phyloP scores from a whole-genome alignment of 2,888 invertebrate genomes.

The Apamea sordens region DNA sequence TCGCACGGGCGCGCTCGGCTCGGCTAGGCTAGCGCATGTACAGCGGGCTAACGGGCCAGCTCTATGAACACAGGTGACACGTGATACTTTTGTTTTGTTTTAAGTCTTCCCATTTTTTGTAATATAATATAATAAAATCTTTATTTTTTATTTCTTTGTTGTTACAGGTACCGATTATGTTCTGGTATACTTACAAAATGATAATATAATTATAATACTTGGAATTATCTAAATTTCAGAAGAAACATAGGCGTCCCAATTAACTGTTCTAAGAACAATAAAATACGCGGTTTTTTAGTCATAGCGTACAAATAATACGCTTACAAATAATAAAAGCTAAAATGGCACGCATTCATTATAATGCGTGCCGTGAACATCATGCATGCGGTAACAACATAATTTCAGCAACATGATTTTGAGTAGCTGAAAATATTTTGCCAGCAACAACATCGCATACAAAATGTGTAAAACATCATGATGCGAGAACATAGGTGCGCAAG shows the following conservation, averaged over 20 bases:
- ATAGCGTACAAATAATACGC: neutral
- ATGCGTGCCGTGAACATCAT: too few relatives aligned
- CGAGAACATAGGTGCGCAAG: neutral
- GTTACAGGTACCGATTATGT: neutral
- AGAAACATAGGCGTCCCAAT: neutral
- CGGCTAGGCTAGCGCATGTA: constrained; percentile 73
- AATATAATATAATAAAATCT: neutral
- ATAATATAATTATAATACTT: neutral
- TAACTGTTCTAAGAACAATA: neutral
- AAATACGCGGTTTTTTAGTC: neutral
- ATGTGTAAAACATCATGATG: neutral
- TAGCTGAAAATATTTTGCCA: neutral
- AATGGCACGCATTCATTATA: neutral
- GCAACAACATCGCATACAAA: neutral
- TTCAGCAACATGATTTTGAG: neutral
- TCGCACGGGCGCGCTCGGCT: constrained; percentile 66
- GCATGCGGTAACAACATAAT: neutral
- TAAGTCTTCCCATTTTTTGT: neutral
- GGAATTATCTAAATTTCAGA: neutral
- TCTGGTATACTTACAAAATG: neutral
- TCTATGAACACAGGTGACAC: constrained; percentile 39
- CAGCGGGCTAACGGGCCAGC: constrained; percentile 65
- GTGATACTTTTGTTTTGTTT: neutral
- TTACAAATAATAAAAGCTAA: neutral
- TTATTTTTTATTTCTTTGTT: neutral